Evolutionary conservation across 92 coral and sea anemone species (phyloP).

Genomic region (Virgularia gustaviana): DNA sequence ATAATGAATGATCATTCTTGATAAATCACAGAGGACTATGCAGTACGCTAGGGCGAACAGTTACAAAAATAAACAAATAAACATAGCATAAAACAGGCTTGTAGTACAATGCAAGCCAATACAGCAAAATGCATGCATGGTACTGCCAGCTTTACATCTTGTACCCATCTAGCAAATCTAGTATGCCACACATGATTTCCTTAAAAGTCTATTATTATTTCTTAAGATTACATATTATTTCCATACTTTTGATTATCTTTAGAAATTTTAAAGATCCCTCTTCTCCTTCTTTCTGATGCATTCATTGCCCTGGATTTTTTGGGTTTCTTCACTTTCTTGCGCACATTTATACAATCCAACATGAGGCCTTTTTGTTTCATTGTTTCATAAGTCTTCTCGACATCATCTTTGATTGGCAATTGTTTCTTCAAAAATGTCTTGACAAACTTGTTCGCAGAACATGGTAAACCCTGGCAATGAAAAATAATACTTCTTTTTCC

Average conservation of each 20-base stretch:
- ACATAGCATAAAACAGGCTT: no score
- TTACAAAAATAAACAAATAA: no score
- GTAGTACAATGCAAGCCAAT: no score
- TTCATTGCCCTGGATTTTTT: conserved; percentile 72
- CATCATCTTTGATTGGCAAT: conserved; percentile 36
- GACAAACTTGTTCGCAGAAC: conserved; percentile 75
- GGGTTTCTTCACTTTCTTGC: conserved; percentile 36
- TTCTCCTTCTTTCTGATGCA: conserved; percentile 62
- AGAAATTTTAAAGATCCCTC: conserved; percentile 66
- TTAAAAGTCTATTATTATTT: no score
- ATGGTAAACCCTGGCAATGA: conserved; percentile 50
- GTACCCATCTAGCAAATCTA: no score
- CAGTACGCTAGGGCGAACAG: no score
- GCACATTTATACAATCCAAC: conserved; percentile 56
- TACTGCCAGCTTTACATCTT: no score
- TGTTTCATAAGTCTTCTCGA: conserved; percentile 26
- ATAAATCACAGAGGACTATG: no score
- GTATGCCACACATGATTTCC: no score
- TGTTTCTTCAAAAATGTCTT: conserved; percentile 60
- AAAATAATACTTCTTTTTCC: background rate
- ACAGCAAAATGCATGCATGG: background rate
- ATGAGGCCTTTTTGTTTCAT: conserved; percentile 62
- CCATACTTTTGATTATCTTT: conserved; percentile 71
- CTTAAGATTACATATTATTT: background rate
- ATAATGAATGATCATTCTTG: no score